phyloP scores from a whole-genome alignment of 2,113 vertebrate genomes.

The Struthidea cinerea region DNA sequence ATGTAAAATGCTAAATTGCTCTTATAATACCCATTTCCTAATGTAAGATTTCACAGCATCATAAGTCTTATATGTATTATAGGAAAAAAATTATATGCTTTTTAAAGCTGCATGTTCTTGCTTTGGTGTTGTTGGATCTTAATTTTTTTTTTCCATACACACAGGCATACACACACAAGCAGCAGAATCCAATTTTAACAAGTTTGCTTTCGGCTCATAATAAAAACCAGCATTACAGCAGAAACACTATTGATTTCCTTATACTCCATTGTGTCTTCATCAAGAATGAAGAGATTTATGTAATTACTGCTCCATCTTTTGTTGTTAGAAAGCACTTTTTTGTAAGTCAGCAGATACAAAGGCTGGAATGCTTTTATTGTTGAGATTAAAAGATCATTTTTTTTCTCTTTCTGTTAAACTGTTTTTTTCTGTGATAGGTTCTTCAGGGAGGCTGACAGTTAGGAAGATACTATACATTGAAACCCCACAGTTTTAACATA shows the following conservation, averaged over 20 bases:
- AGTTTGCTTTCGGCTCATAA: slow-evolving; percentile 76
- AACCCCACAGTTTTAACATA: slow-evolving; percentile 30
- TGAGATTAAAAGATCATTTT: slow-evolving; percentile 75
- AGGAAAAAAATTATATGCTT: slow-evolving; percentile 34
- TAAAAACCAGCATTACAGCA: slow-evolving; percentile 76
- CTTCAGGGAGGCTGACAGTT: slow-evolving; percentile 56
- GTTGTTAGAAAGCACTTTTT: slow-evolving; percentile 76
- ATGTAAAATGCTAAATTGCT: neutral
- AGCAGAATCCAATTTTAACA: slow-evolving; percentile 78
- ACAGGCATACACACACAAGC: neutral
- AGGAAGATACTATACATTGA: slow-evolving; percentile 32
- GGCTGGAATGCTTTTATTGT: slow-evolving; percentile 73
- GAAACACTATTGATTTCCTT: slow-evolving; percentile 76
- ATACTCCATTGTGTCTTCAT: slow-evolving; percentile 76
- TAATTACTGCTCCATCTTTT: slow-evolving; percentile 82
- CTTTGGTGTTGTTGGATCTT: slow-evolving; percentile 59
- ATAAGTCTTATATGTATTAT: slow-evolving; percentile 55
- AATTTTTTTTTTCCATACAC: neutral
- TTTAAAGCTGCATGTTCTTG: slow-evolving; percentile 60
- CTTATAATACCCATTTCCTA: slow-evolving; percentile 40
- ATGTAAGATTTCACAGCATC: slow-evolving; percentile 51
- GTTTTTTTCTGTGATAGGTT: slow-evolving; percentile 68
- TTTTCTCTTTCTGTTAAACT: slow-evolving; percentile 55
- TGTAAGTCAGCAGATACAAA: slow-evolving; percentile 81
- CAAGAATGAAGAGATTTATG: slow-evolving; percentile 82